These are phyloP conservation scores for Bovichtus variegatus DNA, from an alignment of 2,797 vertebrate species.

Conservation along the genomic window DNA sequence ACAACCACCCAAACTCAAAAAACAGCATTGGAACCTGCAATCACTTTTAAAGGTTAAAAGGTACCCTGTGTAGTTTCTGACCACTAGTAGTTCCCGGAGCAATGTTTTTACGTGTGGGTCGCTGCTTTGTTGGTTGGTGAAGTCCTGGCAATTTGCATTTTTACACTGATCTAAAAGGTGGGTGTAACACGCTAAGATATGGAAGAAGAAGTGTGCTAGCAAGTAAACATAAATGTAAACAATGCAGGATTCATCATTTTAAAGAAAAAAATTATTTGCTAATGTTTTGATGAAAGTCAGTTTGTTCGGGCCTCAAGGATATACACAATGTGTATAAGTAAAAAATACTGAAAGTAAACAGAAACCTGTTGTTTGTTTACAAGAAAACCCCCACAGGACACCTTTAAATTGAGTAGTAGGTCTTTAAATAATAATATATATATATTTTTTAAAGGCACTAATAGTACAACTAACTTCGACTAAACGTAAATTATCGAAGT, in stretches of 20 bases:
- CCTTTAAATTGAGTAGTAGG: neutral
- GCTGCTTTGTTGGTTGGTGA: neutral
- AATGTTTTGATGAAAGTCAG: neutral
- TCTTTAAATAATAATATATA: too few relatives aligned
- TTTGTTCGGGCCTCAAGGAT: neutral
- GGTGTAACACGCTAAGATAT: neutral
- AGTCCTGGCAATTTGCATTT: neutral
- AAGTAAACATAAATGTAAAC: neutral
- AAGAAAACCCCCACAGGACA: neutral
- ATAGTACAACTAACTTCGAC: neutral
- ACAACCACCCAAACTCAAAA: neutral
- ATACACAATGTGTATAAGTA: neutral
- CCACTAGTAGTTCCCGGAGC: neutral
- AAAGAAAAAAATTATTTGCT: neutral
- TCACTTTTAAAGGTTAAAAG: neutral
- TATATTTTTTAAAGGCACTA: neutral
- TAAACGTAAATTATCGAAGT: constrained; percentile 8
- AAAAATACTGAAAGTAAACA: neutral
- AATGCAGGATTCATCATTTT: neutral
- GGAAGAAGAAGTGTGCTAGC: neutral
- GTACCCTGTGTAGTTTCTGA: neutral
- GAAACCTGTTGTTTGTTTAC: constrained; percentile 5
- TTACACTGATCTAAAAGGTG: neutral
- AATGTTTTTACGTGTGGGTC: neutral
- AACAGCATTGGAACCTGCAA: neutral